Base-by-base conservation (phyloP, 2,113 vertebrate species). In the Potamarius usumacintae region DNA sequence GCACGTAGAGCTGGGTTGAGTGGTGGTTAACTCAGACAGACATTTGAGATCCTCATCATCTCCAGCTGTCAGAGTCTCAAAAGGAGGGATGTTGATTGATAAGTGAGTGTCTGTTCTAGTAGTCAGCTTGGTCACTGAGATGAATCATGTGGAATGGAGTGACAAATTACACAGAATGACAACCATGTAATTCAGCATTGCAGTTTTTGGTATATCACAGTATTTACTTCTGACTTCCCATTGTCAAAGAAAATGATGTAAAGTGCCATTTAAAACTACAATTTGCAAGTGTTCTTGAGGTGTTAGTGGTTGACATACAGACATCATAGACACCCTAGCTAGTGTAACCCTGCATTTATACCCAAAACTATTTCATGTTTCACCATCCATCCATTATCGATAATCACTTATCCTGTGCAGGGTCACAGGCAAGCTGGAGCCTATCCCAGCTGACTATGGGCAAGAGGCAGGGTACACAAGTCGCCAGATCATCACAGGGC, bases 31-130 rank as follows among this genome's bases (percentile, higher is more conserved):
- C 72, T 90, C 83, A 86, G 87, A 72, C 71, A 60, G 50, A 86
- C 87, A 58, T 34, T 79, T 84, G 58, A 60, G 71, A 87, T 83
- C 88, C 72, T 87, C 67, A 78, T 89, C 85, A 84, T 91, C 79
- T 63, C 74, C 82, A 60, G 83, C 85, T 89, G 90, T 89, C 89
- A 53, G 62, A 77, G 76, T 85, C 69, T 90, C 84, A 83, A 76
- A 78, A 34, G 71, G 62, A 27, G 20, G 17, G 10, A 18, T 5
- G 20, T 79, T 85, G 83, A 90, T 76, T 69, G 72, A 63, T 88
- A 63, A 71, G 81, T 79, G 85, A 3, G 18, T 62, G 48, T 60
- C 53, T 58, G 27, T 58, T 80, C 27, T 58, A 58, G 78, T 14
- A 80, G 27, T 80, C 27, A 80, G 78, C 9, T 80, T 58, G 27